Base-by-base conservation (phyloP, 2,888 invertebrate species). In the Taphrorychus bicolor region DNA sequence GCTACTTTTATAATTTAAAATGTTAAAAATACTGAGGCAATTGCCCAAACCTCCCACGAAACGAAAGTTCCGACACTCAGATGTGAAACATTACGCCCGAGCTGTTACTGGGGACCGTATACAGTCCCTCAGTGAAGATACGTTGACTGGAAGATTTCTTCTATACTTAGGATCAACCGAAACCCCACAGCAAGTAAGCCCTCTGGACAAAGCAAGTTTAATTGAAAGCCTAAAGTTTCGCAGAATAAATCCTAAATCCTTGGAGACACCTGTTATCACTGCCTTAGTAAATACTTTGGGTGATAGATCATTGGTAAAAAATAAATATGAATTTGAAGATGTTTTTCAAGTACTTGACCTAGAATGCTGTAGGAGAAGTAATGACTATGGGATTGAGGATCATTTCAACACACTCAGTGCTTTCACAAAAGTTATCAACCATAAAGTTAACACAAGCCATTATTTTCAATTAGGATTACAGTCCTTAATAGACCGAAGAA, bases 401-500 rank as follows among this genome's bases (percentile, higher is more conserved):
- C 76, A 76, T 59, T 75, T 81, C 52, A 73, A 73, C 59, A 60
- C 80, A 17, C 70, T 82, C 57, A 74, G 76, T 71, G 71, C 73
- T 32, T 81, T 76, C 71, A 77, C 80, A 75, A 71, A 72, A 23
- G 69, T 76, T 49, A 59, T 78, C 49, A 79, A 81, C n/a, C 74
- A 78, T 72, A 74, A 73, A 59, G 77, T 82, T 42, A 75, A 73
- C 3, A 68, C 76, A 21, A 74, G 74, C 54, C 73, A 74, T 23
- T 82, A 78, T 72, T 82, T 80, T 71, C 67, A 75, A 19, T 45
- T 63, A n/a, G 77, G 77, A 5, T 70, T 81, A 11, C 65, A 78
- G 45, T 64, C 74, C 59, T 71, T 82, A 49, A 71, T 71, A 53
- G 61, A 65, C 24, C 67, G 73, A 54, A 67, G 76, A 52, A 62